phyloP scores from a whole-genome alignment of 2,888 invertebrate genomes.

The Altica lythri region DNA sequence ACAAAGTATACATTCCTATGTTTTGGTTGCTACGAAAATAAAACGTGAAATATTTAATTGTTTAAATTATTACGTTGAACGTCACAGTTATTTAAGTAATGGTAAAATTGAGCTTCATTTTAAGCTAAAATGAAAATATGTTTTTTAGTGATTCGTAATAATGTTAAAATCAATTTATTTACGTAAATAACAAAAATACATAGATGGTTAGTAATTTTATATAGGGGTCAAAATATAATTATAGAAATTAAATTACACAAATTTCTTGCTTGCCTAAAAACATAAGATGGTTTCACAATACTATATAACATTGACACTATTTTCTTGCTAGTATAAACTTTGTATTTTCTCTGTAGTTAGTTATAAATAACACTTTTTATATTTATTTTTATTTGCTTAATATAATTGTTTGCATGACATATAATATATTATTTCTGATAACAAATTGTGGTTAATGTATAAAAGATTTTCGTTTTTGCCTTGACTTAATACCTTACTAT shows the following conservation, averaged over 20 bases:
- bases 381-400: conserved; percentile 22
- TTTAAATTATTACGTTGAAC: too few relatives aligned
- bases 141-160: too few relatives aligned
- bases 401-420: conserved; percentile 25
- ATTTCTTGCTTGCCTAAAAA: conserved; percentile 20
- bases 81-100: too few relatives aligned
- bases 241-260: conserved; percentile 1
- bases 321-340: conserved; percentile 18
- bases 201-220: too few relatives aligned
- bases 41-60: too few relatives aligned
- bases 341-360: conserved; percentile 20
- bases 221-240: conserved; percentile 6
- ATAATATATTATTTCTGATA: conserved; percentile 25
- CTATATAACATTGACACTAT: conserved; percentile 29
- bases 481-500: conserved; percentile 17
- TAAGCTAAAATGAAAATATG: too few relatives aligned
- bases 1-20: too few relatives aligned
- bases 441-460: conserved; percentile 25
- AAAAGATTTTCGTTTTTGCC: conserved; percentile 18
- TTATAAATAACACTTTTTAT: conserved; percentile 24
- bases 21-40: too few relatives aligned
- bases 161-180: too few relatives aligned
- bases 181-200: too few relatives aligned
- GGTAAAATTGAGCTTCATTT: too few relatives aligned
- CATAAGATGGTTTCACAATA: conserved; percentile 23